phyloP scores from a whole-genome alignment of 1,140 invertebrate genomes.

The Sitodiplosis mosellana region DNA sequence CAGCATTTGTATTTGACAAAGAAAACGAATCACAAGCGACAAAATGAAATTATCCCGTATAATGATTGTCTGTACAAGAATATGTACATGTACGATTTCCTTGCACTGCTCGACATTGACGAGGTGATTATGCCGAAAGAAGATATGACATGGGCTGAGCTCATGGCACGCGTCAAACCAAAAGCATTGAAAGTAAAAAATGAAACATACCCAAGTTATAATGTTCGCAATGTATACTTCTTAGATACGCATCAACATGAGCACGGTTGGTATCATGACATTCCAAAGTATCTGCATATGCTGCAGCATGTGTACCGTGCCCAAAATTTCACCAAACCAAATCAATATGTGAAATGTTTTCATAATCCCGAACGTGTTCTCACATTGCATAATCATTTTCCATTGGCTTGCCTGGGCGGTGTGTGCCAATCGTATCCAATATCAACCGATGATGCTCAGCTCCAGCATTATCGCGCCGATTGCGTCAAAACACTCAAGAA shows the following conservation, averaged over 20 bases:
- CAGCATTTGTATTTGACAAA: slow-evolving; percentile 78
- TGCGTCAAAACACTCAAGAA: slow-evolving; percentile 81
- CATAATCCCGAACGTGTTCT: slow-evolving; percentile 78
- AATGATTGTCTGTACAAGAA: slow-evolving; percentile 93
- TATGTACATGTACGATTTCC: slow-evolving; percentile 76
- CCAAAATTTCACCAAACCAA: slow-evolving; percentile 81
- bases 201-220: slow-evolving; percentile 61
- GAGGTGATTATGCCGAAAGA: slow-evolving; percentile 82
- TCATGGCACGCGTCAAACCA: slow-evolving; percentile 56
- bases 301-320: slow-evolving; percentile 80
- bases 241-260: slow-evolving; percentile 72
- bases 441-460: slow-evolving; percentile 61
- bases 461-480: slow-evolving; percentile 85
- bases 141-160: slow-evolving; percentile 50
- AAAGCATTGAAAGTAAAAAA: slow-evolving; percentile 49
- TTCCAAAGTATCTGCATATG: slow-evolving; percentile 85
- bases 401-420: slow-evolving; percentile 67
- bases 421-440: slow-evolving; percentile 75
- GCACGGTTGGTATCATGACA: slow-evolving; percentile 64
- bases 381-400: slow-evolving; percentile 85
- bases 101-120: slow-evolving; percentile 80
- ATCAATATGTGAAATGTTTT: slow-evolving; percentile 87
- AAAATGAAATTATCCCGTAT: slow-evolving; percentile 91
- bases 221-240: slow-evolving; percentile 88
- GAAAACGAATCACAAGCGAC: slow-evolving; percentile 77